Percentiles rank a stretch among this genome's conserved stretches.
Conservation (phyloP, 2,113 vertebrate species). For the Onychostruthus taczanowskii region DNA sequence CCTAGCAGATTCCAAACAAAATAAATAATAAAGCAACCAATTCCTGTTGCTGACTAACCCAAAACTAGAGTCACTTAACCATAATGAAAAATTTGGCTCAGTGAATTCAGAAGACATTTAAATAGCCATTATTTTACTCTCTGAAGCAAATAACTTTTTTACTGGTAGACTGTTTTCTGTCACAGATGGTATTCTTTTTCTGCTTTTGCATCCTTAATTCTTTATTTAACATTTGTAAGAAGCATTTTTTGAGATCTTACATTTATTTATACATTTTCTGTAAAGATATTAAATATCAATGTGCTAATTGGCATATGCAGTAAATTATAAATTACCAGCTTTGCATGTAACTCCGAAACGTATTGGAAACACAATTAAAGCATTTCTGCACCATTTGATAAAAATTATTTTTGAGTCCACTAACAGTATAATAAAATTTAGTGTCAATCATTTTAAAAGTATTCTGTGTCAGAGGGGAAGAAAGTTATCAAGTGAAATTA, state of each 20-base stretch:
- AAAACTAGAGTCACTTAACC: background rate
- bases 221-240: background rate
- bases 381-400: conserved; percentile 62
- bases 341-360: background rate
- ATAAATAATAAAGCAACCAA: background rate
- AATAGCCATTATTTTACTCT: background rate
- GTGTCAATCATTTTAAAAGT: conserved; percentile 75
- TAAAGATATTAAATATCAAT: conserved; percentile 7
- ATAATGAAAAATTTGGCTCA: background rate
- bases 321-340: conserved; percentile 24
- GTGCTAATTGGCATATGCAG: background rate
- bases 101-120: background rate
- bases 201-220: background rate
- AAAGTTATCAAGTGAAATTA: conserved; percentile 70
- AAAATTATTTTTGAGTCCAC: conserved; percentile 74
- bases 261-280: background rate
- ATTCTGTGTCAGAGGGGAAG: conserved; percentile 56
- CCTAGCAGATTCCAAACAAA: background rate
- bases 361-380: conserved; percentile 51
- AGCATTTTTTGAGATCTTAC: background rate
- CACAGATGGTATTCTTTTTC: background rate
- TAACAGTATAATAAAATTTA: conserved; percentile 70
- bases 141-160: background rate
- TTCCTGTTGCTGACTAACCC: background rate
- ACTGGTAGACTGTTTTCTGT: background rate